Evolutionary conservation across 1,140 invertebrate genomes (phyloP), one percentile per base, ranked within the genome.

Genomic region (Cylas formicarius): DNA sequence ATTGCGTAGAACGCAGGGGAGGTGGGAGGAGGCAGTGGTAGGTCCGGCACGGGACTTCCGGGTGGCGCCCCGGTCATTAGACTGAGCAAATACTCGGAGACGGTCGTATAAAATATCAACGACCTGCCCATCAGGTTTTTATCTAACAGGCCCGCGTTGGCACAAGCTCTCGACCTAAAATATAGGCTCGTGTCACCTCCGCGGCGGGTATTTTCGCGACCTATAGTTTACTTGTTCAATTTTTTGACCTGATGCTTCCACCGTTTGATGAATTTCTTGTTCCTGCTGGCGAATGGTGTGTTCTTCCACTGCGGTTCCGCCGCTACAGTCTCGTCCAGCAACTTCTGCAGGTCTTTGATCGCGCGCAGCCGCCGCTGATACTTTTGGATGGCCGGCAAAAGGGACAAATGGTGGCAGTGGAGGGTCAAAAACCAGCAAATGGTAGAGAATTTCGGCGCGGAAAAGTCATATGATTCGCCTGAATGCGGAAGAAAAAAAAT

Each of bases 341-440:
- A 77, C 58, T 91, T 90, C 53, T 93, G 86, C n/a, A 96, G 68
- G 58, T 95, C 91, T 20, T 88, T 75, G 24, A 95, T 78, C 21
- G 84, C 83, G 44, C 90, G 76, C 41, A 82, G 67, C 47, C 87
- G 77, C 44, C 87, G 72, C 57, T 90, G 85, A 63, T 97, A 91
- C 36, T 87, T 89, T 58, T 90, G 82, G 13, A 92, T 74, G 2
- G 86, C 81, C 2, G 94, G 92, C 47, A 95, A 71, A 18, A 96
- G 73, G 17, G 88, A 83, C 26, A 97, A 73, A 63, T 97, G 90
- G 69, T 97, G 90, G 61, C 84, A 87, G 62, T 94, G 88, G 9
- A 97, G 71, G 0, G 93, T 96, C 19, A 97, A 69, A 67, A 95
- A 97, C 87, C 94, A 97, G 63, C 93, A 97, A 53, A 95, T 87